phyloP scores from a whole-genome alignment of 2,797 vertebrate species.

The Pangasius krempfi region DNA sequence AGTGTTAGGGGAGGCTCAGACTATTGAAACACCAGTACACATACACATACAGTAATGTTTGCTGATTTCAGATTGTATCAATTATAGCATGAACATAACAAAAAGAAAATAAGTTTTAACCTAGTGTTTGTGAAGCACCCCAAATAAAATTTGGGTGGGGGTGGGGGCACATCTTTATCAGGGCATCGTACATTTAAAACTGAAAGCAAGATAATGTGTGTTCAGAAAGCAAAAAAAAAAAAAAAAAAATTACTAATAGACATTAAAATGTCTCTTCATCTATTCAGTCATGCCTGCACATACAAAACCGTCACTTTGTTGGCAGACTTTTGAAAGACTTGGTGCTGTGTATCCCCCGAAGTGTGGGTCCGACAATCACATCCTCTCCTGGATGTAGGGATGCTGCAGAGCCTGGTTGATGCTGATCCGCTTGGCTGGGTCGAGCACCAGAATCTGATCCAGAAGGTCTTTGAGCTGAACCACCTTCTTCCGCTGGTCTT shows the following conservation, averaged over 20 bases:
- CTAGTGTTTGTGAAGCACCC: neutral
- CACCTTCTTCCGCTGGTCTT: conserved; percentile 99
- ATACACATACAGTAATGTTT: conserved; percentile 8
- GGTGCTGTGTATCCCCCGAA: conserved; percentile 35
- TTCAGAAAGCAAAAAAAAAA: neutral
- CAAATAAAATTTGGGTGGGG: neutral
- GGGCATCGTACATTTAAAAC: conserved; percentile 22
- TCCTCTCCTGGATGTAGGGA: conserved; percentile 99
- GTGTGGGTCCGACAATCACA: conserved; percentile 71
- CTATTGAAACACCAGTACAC: conserved; percentile 20
- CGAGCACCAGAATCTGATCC: conserved; percentile 97
- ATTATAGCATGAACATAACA: neutral
- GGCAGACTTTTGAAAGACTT: conserved; percentile 43
- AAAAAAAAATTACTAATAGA: conserved; percentile 4
- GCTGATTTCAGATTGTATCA: neutral
- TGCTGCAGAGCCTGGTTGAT: conserved; percentile 99
- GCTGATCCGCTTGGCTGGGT: conserved; percentile 98
- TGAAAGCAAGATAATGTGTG: conserved; percentile 11
- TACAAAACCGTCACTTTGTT: conserved; percentile 53
- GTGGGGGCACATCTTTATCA: neutral
- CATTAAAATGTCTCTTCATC: conserved; percentile 49
- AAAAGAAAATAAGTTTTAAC: neutral
- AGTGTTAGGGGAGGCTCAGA: conserved; percentile 52
- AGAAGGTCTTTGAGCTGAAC: conserved; percentile 97
- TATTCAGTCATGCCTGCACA: conserved; percentile 50